phyloP scores from a whole-genome alignment of 2,113 vertebrate genomes.

The Ia io region DNA sequence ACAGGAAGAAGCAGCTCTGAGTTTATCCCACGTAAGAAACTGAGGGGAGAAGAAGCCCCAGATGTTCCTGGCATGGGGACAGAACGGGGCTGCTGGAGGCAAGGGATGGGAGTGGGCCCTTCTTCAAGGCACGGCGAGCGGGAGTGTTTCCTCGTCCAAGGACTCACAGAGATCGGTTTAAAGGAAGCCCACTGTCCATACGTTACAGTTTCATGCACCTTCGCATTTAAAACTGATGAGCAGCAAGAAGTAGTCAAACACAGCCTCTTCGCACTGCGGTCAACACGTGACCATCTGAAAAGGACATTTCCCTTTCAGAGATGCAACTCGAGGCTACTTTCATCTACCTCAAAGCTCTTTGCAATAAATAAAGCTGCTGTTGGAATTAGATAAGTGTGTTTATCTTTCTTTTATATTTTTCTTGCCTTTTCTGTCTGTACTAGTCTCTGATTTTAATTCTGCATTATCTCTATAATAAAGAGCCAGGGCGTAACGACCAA shows the following conservation, averaged over 20 bases:
- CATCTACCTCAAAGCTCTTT: background rate
- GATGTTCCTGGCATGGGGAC: background rate
- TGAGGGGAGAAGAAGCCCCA: background rate
- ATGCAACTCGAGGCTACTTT: background rate
- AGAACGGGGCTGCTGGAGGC: background rate
- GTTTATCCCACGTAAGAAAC: background rate
- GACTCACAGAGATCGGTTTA: background rate
- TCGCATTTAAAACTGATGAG: background rate
- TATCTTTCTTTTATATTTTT: background rate
- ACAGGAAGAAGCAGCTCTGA: background rate
- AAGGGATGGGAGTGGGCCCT: too few species aligned
- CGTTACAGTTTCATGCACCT: background rate
- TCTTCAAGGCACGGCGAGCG: background rate
- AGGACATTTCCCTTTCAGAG: background rate
- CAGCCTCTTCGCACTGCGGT: background rate
- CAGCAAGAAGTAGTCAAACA: background rate
- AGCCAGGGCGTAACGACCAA: too few species aligned
- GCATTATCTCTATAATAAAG: background rate
- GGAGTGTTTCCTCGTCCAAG: background rate
- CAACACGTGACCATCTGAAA: background rate
- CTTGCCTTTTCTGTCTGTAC: background rate
- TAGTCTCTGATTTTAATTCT: conserved; percentile 23
- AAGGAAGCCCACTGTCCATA: background rate
- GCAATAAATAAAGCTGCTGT: background rate
- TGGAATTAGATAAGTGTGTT: background rate